Conservation (phyloP, 2,888 invertebrate species). For the Micropterix aruncella region DNA sequence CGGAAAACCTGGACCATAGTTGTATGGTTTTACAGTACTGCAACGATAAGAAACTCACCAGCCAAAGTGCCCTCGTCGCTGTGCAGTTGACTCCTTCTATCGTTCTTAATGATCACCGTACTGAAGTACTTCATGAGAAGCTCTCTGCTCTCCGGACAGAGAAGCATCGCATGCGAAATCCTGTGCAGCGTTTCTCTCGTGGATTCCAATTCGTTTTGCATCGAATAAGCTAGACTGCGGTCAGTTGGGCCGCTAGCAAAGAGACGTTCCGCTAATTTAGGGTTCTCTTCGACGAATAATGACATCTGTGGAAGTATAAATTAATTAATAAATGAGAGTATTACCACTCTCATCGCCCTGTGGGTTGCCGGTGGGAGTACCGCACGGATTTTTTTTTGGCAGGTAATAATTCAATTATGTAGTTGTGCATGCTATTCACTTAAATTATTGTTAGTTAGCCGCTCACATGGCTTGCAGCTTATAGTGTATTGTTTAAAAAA, state of each 20-base stretch:
- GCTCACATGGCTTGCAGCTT: too few species aligned
- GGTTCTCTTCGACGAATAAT: conserved; percentile 87
- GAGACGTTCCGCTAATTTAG: conserved; percentile 65
- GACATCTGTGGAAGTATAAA: conserved; percentile 27
- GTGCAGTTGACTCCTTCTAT: conserved; percentile 80
- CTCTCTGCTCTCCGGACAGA: conserved; percentile 69
- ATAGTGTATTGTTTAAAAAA: too few species aligned
- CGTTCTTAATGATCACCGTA: conserved; percentile 63
- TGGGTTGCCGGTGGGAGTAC: background rate
- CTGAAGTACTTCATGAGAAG: conserved; percentile 68
- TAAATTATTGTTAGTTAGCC: too few species aligned
- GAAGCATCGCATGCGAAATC: conserved; percentile 70
- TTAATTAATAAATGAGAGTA: background rate
- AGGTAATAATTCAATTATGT: too few species aligned
- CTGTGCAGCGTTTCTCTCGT: conserved; percentile 63
- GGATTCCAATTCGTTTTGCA: conserved; percentile 70
- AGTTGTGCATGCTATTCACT: too few species aligned
- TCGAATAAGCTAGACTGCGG: conserved; percentile 50
- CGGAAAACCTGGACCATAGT: too few species aligned
- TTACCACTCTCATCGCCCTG: background rate
- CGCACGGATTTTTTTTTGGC: background rate
- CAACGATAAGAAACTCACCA: conserved; percentile 17
- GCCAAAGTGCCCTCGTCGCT: conserved; percentile 77
- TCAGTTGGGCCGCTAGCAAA: conserved; percentile 45
- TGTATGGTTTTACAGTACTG: too few species aligned